Conservation (phyloP, 2,888 invertebrate genomes). For the Hartigia nigra region DNA sequence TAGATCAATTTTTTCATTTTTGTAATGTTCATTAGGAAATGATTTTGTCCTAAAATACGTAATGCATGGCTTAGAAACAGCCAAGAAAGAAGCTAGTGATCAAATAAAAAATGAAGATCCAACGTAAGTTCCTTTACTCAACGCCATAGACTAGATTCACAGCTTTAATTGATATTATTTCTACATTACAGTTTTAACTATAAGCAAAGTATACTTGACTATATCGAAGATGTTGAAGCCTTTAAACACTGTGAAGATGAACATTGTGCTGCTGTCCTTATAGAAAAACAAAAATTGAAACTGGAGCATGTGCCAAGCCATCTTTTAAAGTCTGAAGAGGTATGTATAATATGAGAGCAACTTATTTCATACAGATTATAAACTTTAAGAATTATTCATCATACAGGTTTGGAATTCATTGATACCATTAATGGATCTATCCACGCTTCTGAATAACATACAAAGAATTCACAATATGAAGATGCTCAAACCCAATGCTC, state of each 20-base stretch:
- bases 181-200: background rate
- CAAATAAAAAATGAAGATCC: slow-evolving; percentile 37
- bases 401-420: slow-evolving; percentile 74
- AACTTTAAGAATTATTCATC: slow-evolving; percentile 5
- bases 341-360: slow-evolving; percentile 54
- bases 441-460: slow-evolving; percentile 68
- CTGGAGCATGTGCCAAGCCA: slow-evolving; percentile 78
- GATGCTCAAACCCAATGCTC: slow-evolving; percentile 69
- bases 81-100: slow-evolving; percentile 65
- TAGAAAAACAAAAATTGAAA: slow-evolving; percentile 69
- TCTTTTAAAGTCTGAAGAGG: slow-evolving; percentile 73
- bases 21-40: slow-evolving; percentile 32
- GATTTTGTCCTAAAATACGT: slow-evolving; percentile 66
- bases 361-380: slow-evolving; percentile 6
- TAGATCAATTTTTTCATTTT: slow-evolving; percentile 22
- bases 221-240: slow-evolving; percentile 50
- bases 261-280: slow-evolving; percentile 67
- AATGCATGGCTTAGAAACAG: slow-evolving; percentile 69
- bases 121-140: slow-evolving; percentile 47
- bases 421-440: slow-evolving; percentile 69
- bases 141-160: background rate
- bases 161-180: background rate
- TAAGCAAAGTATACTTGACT: slow-evolving; percentile 37
- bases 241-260: slow-evolving; percentile 65
- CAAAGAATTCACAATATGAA: slow-evolving; percentile 75